A percentile compares a stretch with the other conserved stretches of the same genome.
Evolutionary conservation across 2,113 vertebrate species (phyloP).

Genomic region (Phalacrocorax brasilianus): DNA sequence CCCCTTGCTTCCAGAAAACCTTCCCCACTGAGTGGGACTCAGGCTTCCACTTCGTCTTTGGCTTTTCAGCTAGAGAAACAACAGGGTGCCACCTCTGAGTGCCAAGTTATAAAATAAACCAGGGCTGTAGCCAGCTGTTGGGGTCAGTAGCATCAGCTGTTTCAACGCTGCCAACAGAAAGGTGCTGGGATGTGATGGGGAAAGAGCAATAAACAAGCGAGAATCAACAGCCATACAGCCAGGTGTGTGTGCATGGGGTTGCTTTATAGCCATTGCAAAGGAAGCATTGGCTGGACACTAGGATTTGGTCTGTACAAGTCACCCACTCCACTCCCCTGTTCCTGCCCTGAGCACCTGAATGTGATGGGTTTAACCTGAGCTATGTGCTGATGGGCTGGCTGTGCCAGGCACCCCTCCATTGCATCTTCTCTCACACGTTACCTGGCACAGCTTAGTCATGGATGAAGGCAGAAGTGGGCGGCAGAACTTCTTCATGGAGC

Average conservation of each 20-base stretch:
- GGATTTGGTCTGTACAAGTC: not conserved
- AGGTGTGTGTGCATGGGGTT: not conserved
- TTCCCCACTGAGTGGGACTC: not conserved
- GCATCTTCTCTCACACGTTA: not conserved
- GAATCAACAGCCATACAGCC: not conserved
- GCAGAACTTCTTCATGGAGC: slow-evolving; percentile 97
- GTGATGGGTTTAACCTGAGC: not conserved
- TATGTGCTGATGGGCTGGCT: not conserved
- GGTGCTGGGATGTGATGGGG: not conserved
- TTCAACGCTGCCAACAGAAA: not conserved
- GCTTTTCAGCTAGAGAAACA: not conserved
- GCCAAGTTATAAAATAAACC: not conserved
- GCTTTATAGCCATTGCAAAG: not conserved
- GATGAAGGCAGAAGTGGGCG: slow-evolving; percentile 88
- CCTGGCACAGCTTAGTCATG: slow-evolving; percentile 85
- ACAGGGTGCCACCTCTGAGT: not conserved
- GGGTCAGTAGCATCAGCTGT: not conserved
- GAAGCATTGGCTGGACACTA: not conserved
- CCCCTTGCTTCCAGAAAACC: not conserved
- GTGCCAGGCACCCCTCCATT: not conserved
- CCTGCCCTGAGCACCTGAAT: not conserved
- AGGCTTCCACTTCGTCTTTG: not conserved
- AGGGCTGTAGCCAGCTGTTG: not conserved
- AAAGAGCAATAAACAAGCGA: not conserved
- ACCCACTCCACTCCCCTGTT: not conserved